These are phyloP conservation scores for Glareola pratincola DNA, from an alignment of 2,113 vertebrate species.

Conservation along the genomic window DNA sequence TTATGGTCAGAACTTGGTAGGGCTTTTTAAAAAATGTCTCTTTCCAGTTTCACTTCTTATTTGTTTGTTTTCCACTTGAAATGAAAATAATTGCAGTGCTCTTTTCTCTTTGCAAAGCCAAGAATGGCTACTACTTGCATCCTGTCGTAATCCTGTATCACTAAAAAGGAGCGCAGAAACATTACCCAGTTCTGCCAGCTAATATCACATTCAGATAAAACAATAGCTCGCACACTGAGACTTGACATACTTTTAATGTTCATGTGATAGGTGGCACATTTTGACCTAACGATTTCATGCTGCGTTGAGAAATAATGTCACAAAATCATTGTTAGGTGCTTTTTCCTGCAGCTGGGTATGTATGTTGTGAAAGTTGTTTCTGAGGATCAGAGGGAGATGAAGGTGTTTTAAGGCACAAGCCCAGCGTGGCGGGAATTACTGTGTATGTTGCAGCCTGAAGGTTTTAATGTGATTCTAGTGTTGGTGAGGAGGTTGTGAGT, in stretches of 20 bases:
- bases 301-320: slow-evolving; percentile 53
- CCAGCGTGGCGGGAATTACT: not conserved
- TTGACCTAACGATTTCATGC: slow-evolving; percentile 67
- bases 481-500: not conserved
- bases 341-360: not conserved
- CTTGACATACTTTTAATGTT: slow-evolving; percentile 68
- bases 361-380: not conserved
- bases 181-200: slow-evolving; percentile 56
- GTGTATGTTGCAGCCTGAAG: not conserved
- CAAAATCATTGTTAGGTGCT: slow-evolving; percentile 46
- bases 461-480: not conserved
- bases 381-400: slow-evolving; percentile 41
- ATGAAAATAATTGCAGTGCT: not conserved
- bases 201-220: slow-evolving; percentile 61
- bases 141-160: not conserved
- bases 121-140: slow-evolving; percentile 9
- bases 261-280: slow-evolving; percentile 64
- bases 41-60: not conserved
- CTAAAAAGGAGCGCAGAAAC: not conserved
- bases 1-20: not conserved
- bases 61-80: slow-evolving; percentile 25
- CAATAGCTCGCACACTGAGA: slow-evolving; percentile 62
- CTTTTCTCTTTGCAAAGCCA: not conserved
- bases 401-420: slow-evolving; percentile 10
- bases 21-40: not conserved